Evolutionary conservation across 1,140 invertebrate genomes (phyloP).

Genomic region (Belonocnema kinseyi): DNA sequence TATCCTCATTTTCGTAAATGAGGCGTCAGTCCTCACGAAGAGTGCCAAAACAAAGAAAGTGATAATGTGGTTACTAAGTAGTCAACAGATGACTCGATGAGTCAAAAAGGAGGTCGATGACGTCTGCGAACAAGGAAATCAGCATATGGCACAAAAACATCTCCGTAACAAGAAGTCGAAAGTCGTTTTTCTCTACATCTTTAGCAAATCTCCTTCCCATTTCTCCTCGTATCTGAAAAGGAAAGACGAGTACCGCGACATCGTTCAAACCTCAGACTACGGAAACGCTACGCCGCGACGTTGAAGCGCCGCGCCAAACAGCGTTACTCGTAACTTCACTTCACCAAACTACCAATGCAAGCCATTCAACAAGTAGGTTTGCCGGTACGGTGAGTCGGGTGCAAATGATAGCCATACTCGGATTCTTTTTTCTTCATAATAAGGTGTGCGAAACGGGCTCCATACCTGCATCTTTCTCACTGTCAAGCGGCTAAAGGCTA

Average conservation of each 20-base stretch:
- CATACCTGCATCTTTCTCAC: conserved; percentile 47
- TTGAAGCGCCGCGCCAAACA: background rate
- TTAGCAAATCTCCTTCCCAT: background rate
- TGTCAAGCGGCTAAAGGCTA: conserved; percentile 65
- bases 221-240: background rate
- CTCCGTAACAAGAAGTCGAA: conserved; percentile 10
- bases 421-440: conserved; percentile 46
- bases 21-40: background rate
- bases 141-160: conserved; percentile 26
- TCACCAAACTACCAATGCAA: conserved; percentile 8
- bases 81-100: conserved; percentile 6
- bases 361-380: conserved; percentile 24
- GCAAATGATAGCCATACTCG: conserved; percentile 35
- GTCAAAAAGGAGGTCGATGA: conserved; percentile 28
- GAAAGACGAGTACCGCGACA: background rate
- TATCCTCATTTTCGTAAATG: background rate
- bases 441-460: conserved; percentile 48
- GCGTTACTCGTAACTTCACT: conserved; percentile 4
- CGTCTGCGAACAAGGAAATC: conserved; percentile 10
- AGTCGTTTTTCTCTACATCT: conserved; percentile 8
- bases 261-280: background rate
- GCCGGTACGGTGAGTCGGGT: background rate
- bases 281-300: background rate
- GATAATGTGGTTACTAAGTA: background rate
- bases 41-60: conserved; percentile 21